Base-by-base conservation (phyloP, 2,888 invertebrate genomes). In the Rhagonycha lutea region DNA sequence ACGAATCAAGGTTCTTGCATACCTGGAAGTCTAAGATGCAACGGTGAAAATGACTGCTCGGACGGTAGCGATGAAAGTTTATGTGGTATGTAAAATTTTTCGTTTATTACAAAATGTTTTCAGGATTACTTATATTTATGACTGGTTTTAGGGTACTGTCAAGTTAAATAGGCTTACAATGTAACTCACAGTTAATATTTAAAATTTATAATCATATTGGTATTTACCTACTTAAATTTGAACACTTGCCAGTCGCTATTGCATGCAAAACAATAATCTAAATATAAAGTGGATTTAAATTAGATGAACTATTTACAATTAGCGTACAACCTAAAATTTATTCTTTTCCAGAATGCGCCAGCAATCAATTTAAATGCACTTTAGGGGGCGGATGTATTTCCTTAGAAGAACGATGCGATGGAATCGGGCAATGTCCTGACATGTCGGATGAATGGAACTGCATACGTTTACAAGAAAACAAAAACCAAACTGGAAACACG, bases 401-500 rank as follows among this genome's bases (percentile, higher is more conserved):
- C 0, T 81, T 84, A 61, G 83, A 85, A 18, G 87, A 89, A 78
- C 84, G 90, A 3, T 92, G 92, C 82, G 91, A 92, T 83, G 92
- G 92, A 2, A 85, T 89, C 23, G 88, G 89, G 28, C 89, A 92
- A 79, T 92, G 92, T 81, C 88, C 90, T 0, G 92, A 92, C 83
- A 87, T 87, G 75, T 92, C 91, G 2, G 92, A 92, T 81, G 92
- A 92, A 85, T 92, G 91, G 90, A 86, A 89, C 70, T 92, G 92
- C 80, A 80, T 86, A 24, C 76, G 80, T 29, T 72, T 84, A 24
- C 32, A 81, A 61, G 74, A 80, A 73, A 14, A 63, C 9, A 68
- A 24, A 11, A 65, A 71, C 61, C n/a, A 68, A 71, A 9, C 26
- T 72, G 62, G 26, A 23, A 23, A 12, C 24, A 24, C 26, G 12